Evolutionary conservation across 2,888 invertebrate species (phyloP), one percentile per base, ranked within the genome.

Genomic region (Athalia rosae): DNA sequence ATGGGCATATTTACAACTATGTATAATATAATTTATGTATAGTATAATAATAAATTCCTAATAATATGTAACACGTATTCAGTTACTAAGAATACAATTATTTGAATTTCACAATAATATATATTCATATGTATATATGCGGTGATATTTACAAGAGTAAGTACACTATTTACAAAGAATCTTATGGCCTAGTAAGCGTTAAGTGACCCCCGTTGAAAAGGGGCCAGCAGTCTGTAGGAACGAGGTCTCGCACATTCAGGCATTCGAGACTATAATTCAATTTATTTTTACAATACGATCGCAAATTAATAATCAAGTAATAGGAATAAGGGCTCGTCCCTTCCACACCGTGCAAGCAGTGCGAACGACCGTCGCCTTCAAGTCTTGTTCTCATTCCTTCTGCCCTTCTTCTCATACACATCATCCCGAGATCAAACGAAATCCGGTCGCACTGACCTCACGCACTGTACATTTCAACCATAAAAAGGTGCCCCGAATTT

Each of bases 161-260:
- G 85, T 79, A 88, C 89, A 89, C 80, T 89, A 89, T 89, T 83
- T 89, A 89, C 89, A 88, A 81, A 85, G 85, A 84, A 84, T 85
- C 87, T 89, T 87, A 88, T 84, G 80, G 79, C 84, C 89, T 89
- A 89, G 87, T 89, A 89, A 89, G 88, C 88, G 89, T 89, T 88
- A 86, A 86, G 84, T 86, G 87, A 88, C 86, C 81, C 78, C 80
- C 80, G 81, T 79, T 78, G 77, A 79, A 79, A 83, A 82, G 81
- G 76, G 79, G 85, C 81, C 82, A 77, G 77, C 77, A 85, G 85
- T 85, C 85, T 85, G 77, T 87, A 87, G 87, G 86, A 87, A 86
- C 87, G 86, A 87, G 82, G 83, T 86, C 84, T 86, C 83, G 74
- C 77, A 66, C 67, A 67, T 67, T 67, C 67, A 77, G 69, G 77